phyloP scores from a whole-genome alignment of 2,888 invertebrate species.

The Alsophila aescularia region DNA sequence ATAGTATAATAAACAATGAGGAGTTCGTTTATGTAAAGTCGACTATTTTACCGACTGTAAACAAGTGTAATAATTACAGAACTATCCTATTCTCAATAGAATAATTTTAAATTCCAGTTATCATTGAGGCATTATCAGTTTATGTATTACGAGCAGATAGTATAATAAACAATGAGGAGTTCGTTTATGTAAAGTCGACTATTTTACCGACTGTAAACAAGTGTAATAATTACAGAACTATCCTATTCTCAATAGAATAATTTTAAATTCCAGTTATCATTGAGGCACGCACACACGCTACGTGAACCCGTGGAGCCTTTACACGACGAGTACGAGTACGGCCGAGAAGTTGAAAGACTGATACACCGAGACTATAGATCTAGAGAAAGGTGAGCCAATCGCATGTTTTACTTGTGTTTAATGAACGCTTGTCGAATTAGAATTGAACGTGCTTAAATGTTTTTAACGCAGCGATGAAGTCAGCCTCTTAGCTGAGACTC shows the following conservation, averaged over 20 bases:
- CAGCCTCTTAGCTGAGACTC: constrained; percentile 26
- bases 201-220: too few relatives aligned
- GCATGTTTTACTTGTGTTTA: background rate
- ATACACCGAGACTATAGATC: constrained; percentile 84
- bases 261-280: constrained; percentile 70
- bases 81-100: too few relatives aligned
- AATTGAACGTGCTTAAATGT: constrained; percentile 18
- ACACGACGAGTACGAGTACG: constrained; percentile 83
- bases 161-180: too few relatives aligned
- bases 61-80: too few relatives aligned
- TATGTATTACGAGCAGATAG: too few relatives aligned
- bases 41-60: too few relatives aligned
- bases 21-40: too few relatives aligned
- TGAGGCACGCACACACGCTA: constrained; percentile 78
- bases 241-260: too few relatives aligned
- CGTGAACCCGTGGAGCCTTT: constrained; percentile 82
- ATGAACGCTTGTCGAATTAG: constrained; percentile 8
- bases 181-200: too few relatives aligned
- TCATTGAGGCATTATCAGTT: too few relatives aligned
- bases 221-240: too few relatives aligned
- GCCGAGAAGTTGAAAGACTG: constrained; percentile 84
- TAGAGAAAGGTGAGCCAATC: constrained; percentile 74
- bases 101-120: constrained; percentile 63
- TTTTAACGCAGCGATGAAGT: constrained; percentile 25
- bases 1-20: too few relatives aligned